A percentile compares a stretch with the other conserved stretches of the same genome.
Evolutionary conservation across 2,113 vertebrate genomes (phyloP).

Genomic region (Mionectes macconnelli): DNA sequence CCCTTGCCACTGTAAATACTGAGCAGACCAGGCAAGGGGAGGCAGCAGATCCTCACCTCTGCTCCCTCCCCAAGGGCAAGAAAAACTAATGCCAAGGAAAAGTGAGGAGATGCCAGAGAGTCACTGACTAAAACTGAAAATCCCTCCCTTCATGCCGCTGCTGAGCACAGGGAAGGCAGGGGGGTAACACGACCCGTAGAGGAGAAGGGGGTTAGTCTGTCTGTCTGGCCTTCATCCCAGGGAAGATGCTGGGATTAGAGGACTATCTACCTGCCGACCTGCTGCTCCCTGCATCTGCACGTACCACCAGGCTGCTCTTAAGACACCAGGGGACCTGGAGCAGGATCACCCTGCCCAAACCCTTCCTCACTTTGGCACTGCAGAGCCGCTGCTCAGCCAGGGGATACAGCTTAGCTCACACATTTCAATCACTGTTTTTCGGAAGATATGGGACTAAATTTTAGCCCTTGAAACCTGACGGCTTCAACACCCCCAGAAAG

Average conservation of each 20-base stretch:
- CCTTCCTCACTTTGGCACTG: not conserved
- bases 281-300: not conserved
- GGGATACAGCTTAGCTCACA: not conserved
- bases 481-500: not conserved
- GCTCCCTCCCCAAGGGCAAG: too few species aligned
- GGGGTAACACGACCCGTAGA: not conserved
- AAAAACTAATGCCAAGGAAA: not conserved
- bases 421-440: not conserved
- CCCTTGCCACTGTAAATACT: not conserved
- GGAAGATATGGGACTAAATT: not conserved
- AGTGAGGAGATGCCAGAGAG: not conserved
- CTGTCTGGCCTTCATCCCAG: not conserved
- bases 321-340: not conserved
- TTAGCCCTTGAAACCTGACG: not conserved
- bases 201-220: not conserved
- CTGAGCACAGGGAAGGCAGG: not conserved
- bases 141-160: fast-evolving
- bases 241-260: not conserved
- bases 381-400: not conserved
- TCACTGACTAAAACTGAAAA: not conserved
- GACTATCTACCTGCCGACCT: not conserved
- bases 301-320: not conserved
- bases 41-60: not conserved
- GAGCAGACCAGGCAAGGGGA: not conserved
- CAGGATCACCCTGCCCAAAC: not conserved